Conservation (phyloP, 1,140 invertebrate species). For the Trypoxylus dichotomus region DNA sequence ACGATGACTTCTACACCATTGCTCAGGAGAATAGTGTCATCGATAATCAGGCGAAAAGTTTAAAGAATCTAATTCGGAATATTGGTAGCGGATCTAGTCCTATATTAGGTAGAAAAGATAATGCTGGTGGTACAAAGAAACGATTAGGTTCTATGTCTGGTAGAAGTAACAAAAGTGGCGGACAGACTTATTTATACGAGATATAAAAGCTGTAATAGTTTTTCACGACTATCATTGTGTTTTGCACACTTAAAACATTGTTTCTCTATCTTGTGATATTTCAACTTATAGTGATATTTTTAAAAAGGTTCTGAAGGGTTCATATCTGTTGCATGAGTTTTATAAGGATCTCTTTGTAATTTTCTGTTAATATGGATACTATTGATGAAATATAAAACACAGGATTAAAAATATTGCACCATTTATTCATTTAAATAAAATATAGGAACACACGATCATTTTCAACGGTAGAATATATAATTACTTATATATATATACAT, state of each 20-base stretch:
- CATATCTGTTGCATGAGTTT: background rate
- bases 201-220: background rate
- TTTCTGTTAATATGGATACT: background rate
- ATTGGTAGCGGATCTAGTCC: slow-evolving; percentile 79
- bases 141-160: slow-evolving; percentile 36
- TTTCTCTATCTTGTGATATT: background rate
- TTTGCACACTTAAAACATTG: no score
- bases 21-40: slow-evolving; percentile 68
- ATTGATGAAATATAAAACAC: background rate
- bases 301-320: no score
- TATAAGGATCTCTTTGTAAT: background rate
- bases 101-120: slow-evolving; percentile 70
- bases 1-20: slow-evolving; percentile 89
- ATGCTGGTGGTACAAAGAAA: slow-evolving; percentile 48
- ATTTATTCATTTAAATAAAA: slow-evolving; percentile 5
- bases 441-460: slow-evolving; percentile 15
- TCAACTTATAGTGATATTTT: no score
- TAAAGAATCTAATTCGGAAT: slow-evolving; percentile 76
- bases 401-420: slow-evolving; percentile 16
- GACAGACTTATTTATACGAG: background rate
- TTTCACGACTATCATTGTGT: no score
- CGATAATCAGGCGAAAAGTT: slow-evolving; percentile 69
- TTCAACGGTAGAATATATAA: background rate
- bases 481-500: background rate
- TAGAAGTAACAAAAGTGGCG: slow-evolving; percentile 17